phyloP scores from a whole-genome alignment of 2,113 vertebrate species.

The Trogon surrucura region DNA sequence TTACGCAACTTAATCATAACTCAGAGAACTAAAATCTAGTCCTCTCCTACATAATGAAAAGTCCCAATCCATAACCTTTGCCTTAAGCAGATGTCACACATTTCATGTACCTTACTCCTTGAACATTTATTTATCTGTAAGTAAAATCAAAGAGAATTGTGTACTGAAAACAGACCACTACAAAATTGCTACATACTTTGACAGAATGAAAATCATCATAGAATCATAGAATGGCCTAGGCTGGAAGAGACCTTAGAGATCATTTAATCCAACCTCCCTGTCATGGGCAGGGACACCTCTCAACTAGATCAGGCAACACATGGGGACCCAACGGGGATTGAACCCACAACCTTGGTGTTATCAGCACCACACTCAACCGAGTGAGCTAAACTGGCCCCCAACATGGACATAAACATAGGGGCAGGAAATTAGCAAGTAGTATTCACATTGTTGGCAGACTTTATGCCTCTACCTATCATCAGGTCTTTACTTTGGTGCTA shows the following conservation, averaged over 20 bases:
- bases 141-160: neutral
- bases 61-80: neutral
- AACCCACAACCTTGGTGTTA: too few species aligned
- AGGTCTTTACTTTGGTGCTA: neutral
- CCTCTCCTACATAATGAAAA: neutral
- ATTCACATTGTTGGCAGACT: neutral
- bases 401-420: neutral
- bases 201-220: neutral
- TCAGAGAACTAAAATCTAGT: neutral
- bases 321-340: too few species aligned
- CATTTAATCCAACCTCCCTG: too few species aligned
- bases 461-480: neutral
- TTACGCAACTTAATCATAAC: conserved; percentile 14
- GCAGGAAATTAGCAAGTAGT: neutral
- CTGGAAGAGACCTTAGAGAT: too few species aligned
- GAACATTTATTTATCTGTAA: neutral
- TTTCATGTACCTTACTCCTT: neutral
- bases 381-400: too few species aligned
- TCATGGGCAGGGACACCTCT: too few species aligned
- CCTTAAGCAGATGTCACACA: neutral
- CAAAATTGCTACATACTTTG: neutral
- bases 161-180: neutral
- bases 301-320: too few species aligned
- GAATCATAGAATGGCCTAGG: too few species aligned
- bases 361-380: too few species aligned